Conservation (phyloP, 2,113 vertebrate species). For the Callopanchax toddi region DNA sequence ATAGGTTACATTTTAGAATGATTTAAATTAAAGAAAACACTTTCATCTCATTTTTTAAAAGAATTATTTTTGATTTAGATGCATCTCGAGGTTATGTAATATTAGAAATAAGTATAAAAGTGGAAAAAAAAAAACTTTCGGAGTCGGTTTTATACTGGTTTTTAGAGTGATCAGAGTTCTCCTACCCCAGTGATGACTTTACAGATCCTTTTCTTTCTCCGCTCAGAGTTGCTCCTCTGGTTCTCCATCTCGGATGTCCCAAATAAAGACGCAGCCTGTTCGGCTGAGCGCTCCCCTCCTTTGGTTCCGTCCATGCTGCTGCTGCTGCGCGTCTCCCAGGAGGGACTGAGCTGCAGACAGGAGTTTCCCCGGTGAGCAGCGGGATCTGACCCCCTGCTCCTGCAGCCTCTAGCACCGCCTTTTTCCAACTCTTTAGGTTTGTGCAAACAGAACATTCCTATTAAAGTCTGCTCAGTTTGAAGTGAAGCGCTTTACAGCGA, state of each 20-base stretch:
- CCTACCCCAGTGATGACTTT: constrained; percentile 69
- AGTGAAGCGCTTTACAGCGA: too few relatives aligned
- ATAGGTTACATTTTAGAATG: too few relatives aligned
- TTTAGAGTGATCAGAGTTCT: neutral
- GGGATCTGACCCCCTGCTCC: constrained; percentile 2
- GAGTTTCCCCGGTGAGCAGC: neutral
- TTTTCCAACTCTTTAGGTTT: constrained; percentile 26
- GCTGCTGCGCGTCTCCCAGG: constrained; percentile 6
- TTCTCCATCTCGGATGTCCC: constrained; percentile 56
- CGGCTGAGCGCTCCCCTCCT: constrained; percentile 49
- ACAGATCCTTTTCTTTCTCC: constrained; percentile 38
- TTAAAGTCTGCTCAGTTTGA: neutral
- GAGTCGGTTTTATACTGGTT: too few relatives aligned
- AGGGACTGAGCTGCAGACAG: constrained; percentile 3
- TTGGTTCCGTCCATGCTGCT: constrained; percentile 67
- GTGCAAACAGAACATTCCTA: neutral
- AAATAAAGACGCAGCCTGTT: constrained; percentile 61
- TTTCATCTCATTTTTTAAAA: too few relatives aligned
- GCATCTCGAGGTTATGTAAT: too few relatives aligned
- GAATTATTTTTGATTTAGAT: too few relatives aligned
- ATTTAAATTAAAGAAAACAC: too few relatives aligned
- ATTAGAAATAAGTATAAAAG: too few relatives aligned
- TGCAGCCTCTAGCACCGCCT: constrained; percentile 55
- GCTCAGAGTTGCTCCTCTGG: constrained; percentile 20
- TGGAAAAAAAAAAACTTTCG: too few relatives aligned